A percentile compares a stretch with the other conserved stretches of the same genome.
Conservation (phyloP, 2,888 invertebrate species). For the Drosophila leonis region DNA sequence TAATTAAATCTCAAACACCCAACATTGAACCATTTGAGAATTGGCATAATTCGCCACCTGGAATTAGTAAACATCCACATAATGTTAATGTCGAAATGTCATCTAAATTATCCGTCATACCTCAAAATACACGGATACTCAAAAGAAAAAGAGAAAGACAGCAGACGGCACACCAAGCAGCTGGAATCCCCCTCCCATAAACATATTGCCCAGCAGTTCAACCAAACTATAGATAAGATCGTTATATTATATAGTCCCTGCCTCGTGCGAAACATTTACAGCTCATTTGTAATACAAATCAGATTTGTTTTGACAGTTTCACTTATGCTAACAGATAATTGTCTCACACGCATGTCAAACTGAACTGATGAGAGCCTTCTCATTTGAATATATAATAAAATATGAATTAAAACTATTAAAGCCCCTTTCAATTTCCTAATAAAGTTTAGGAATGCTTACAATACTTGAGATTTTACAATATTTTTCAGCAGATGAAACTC, state of each 20-base stretch:
- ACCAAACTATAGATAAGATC: slow-evolving; percentile 25
- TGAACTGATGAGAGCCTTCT: no score
- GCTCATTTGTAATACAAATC: slow-evolving; percentile 8
- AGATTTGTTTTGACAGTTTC: slow-evolving; percentile 19
- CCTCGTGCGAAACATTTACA: slow-evolving; percentile 1
- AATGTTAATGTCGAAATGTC: no score
- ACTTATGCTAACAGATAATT: background rate
- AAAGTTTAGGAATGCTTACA: background rate
- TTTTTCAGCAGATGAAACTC: no score
- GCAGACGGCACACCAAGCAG: background rate
- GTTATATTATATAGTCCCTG: background rate
- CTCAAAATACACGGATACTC: no score
- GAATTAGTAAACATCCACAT: no score
- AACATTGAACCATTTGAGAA: no score
- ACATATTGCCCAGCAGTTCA: slow-evolving; percentile 1
- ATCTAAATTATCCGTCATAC: no score
- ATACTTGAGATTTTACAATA: no score
- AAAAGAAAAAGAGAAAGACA: no score
- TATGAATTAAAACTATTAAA: background rate
- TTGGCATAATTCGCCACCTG: no score
- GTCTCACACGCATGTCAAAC: background rate
- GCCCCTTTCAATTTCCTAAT: background rate
- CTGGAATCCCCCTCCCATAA: slow-evolving; percentile 6
- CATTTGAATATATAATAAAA: background rate
- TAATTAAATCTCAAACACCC: no score